Conservation (phyloP, 2,113 vertebrate genomes). For the Pterocles gutturalis region DNA sequence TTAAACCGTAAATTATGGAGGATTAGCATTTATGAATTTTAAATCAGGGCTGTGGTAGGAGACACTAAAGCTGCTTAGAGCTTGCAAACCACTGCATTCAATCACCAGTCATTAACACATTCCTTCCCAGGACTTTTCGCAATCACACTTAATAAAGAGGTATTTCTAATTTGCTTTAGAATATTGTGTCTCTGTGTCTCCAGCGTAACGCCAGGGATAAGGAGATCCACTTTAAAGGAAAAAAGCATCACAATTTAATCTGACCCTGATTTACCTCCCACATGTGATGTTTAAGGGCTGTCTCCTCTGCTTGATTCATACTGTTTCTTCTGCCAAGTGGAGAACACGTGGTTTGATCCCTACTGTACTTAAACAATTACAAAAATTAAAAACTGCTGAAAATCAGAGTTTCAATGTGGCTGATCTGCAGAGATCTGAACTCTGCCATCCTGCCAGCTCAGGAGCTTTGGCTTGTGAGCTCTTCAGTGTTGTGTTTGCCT, state of each 20-base stretch:
- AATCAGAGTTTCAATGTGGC: not conserved
- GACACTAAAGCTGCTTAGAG: slow-evolving; percentile 99
- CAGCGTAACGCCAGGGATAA: not conserved
- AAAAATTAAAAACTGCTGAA: slow-evolving; percentile 34
- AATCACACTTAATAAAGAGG: slow-evolving; percentile 16
- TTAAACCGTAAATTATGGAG: slow-evolving; percentile 99
- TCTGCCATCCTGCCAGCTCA: not conserved
- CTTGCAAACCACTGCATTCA: slow-evolving; percentile 93
- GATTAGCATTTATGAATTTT: slow-evolving; percentile 99
- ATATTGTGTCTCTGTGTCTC: not conserved
- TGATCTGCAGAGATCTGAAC: slow-evolving; percentile 50
- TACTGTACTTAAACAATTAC: not conserved
- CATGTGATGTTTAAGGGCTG: not conserved
- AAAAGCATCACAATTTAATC: slow-evolving; percentile 3
- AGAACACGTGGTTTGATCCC: not conserved
- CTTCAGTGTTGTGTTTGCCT: slow-evolving; percentile 69
- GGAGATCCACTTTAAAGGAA: not conserved
- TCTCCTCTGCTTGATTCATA: not conserved
- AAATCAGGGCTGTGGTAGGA: slow-evolving; percentile 99
- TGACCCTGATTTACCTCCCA: slow-evolving; percentile 10
- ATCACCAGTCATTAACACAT: slow-evolving; percentile 88
- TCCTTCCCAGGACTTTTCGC: slow-evolving; percentile 74
- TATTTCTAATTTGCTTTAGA: slow-evolving; percentile 31
- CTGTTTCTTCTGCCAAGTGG: not conserved
- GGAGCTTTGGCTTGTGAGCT: slow-evolving; percentile 50